A percentile compares a stretch with the other conserved stretches of the same genome.
Evolutionary conservation across 1,140 invertebrate species (phyloP).

Genomic region (Aphis gossypii): DNA sequence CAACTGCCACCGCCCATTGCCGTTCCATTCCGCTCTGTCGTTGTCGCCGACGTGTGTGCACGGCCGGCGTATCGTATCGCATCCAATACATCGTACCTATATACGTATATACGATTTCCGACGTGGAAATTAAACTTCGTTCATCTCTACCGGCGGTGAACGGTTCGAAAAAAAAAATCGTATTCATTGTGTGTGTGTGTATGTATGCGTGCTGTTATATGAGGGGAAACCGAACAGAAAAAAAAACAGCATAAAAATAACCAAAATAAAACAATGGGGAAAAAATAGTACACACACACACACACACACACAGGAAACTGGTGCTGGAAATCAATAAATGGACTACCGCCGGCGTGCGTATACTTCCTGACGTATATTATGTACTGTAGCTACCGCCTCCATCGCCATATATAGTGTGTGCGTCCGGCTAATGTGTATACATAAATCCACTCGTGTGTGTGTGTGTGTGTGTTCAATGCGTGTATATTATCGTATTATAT

Average conservation of each 20-base stretch:
- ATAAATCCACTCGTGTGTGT: background rate
- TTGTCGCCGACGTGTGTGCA: no score
- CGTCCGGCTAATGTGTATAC: background rate
- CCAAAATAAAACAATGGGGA: conserved; percentile 28
- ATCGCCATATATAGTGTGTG: background rate
- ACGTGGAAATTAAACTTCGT: conserved; percentile 51
- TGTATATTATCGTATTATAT: background rate
- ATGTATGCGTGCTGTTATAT: background rate
- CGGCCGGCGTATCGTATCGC: background rate
- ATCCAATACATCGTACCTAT: no score
- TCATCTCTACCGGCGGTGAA: background rate
- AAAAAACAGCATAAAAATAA: conserved; percentile 36
- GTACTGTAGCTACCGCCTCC: background rate
- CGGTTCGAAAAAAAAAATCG: conserved; percentile 35
- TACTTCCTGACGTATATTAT: background rate
- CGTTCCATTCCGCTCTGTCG: background rate
- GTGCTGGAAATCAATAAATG: conserved; percentile 55
- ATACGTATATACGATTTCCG: conserved; percentile 10
- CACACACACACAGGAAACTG: conserved; percentile 38
- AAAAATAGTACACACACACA: background rate
- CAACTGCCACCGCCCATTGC: background rate
- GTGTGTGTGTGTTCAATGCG: background rate
- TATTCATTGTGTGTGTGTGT: background rate
- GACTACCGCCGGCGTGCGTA: background rate
- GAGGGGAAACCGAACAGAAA: background rate